phyloP scores from a whole-genome alignment of 2,888 invertebrate genomes.

The Crepidodera aurea region DNA sequence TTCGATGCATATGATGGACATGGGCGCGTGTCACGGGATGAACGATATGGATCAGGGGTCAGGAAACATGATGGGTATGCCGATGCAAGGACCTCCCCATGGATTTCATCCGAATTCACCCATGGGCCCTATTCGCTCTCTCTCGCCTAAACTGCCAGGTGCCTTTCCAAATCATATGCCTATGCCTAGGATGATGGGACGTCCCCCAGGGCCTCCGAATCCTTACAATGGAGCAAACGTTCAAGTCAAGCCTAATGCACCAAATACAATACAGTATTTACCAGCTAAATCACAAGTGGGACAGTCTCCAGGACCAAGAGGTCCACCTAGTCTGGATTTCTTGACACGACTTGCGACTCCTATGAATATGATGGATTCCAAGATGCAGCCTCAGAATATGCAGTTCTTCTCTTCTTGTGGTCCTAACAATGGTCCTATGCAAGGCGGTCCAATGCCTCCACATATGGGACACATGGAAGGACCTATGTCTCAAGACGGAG shows the following conservation, averaged over 20 bases:
- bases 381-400: constrained; percentile 73
- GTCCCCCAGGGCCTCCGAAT: constrained; percentile 66
- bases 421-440: constrained; percentile 63
- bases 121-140: constrained; percentile 61
- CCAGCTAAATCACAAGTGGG: constrained; percentile 91
- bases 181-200: constrained; percentile 70
- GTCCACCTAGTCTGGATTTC: constrained; percentile 89
- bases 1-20: constrained; percentile 63
- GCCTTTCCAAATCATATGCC: constrained; percentile 63
- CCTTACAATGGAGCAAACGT: constrained; percentile 82
- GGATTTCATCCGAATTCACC: constrained; percentile 60
- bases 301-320: constrained; percentile 79
- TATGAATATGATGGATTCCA: constrained; percentile 73
- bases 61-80: constrained; percentile 57
- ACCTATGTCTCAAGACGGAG: constrained; percentile 57
- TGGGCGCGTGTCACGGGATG: constrained; percentile 59
- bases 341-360: constrained; percentile 89
- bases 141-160: constrained; percentile 74
- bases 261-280: constrained; percentile 97
- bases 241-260: constrained; percentile 95
- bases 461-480: constrained; percentile 63
- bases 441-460: constrained; percentile 58
- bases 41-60: constrained; percentile 56
- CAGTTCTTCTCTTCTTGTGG: constrained; percentile 76
- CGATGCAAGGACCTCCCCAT: constrained; percentile 60